Evolutionary conservation across 2,797 vertebrate genomes (phyloP).

Genomic region (Echiichthys vipera): DNA sequence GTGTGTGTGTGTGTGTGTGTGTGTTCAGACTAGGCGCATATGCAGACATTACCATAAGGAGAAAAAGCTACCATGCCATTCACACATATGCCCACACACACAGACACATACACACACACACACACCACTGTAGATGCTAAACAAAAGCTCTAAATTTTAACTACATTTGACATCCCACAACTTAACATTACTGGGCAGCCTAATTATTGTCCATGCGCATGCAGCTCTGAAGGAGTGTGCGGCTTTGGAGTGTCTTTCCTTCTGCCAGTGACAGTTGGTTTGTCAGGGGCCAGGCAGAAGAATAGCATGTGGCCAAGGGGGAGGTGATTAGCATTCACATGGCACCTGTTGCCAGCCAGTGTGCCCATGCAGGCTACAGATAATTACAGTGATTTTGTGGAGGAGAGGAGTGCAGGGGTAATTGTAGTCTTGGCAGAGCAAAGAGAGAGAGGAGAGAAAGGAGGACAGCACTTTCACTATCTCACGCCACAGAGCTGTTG

Average conservation of each 20-base stretch:
- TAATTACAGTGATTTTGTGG: slow-evolving; percentile 88
- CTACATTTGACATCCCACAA: slow-evolving; percentile 71
- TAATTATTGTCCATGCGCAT: slow-evolving; percentile 74
- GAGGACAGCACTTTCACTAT: slow-evolving; percentile 72
- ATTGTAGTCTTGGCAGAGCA: slow-evolving; percentile 84
- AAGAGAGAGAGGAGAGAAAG: slow-evolving; percentile 68
- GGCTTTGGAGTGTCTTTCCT: slow-evolving; percentile 60
- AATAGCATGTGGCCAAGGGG: slow-evolving; percentile 72
- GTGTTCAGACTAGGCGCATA: slow-evolving; percentile 26
- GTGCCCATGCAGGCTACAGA: slow-evolving; percentile 80
- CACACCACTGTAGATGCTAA: slow-evolving; percentile 18
- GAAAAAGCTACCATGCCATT: slow-evolving; percentile 30
- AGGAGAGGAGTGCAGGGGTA: slow-evolving; percentile 81
- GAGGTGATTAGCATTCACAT: slow-evolving; percentile 83
- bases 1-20: slow-evolving; percentile 26
- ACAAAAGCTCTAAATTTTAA: slow-evolving; percentile 61
- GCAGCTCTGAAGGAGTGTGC: slow-evolving; percentile 62
- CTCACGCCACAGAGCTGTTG: slow-evolving; percentile 62
- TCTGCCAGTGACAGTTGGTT: slow-evolving; percentile 77
- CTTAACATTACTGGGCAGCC: slow-evolving; percentile 63
- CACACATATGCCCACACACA: slow-evolving; percentile 22
- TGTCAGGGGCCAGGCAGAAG: slow-evolving; percentile 72
- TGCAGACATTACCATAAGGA: slow-evolving; percentile 32
- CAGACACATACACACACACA: not conserved
- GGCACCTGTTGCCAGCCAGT: slow-evolving; percentile 86